A percentile compares a stretch with the other conserved stretches of the same genome.
phyloP scores from a whole-genome alignment of 2,113 vertebrate species.

The Cryptotis parvus region DNA sequence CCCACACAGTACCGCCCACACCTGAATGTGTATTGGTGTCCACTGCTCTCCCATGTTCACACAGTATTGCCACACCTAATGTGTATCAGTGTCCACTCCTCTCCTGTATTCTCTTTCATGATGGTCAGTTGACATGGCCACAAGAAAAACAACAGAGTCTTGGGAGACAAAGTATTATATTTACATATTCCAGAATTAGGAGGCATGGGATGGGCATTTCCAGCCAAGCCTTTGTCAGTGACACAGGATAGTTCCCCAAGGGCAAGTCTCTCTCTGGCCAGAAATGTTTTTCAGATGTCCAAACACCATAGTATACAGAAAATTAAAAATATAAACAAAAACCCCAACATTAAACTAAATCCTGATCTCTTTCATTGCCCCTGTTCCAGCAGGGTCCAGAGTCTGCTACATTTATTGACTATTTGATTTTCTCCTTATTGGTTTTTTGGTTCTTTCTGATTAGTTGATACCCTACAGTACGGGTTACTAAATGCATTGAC shows the following conservation, averaged over 20 bases:
- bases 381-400: neutral
- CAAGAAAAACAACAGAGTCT: neutral
- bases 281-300: neutral
- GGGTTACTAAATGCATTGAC: slow-evolving; percentile 8
- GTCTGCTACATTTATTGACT: neutral
- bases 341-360: neutral
- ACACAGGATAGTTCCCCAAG: neutral
- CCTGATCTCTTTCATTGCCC: neutral
- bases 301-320: slow-evolving; percentile 24
- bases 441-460: neutral
- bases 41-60: neutral
- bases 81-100: neutral
- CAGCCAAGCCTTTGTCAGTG: neutral
- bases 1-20: neutral
- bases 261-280: neutral
- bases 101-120: neutral
- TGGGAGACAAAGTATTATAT: neutral
- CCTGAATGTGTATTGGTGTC: neutral
- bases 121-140: neutral
- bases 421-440: neutral
- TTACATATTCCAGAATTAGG: neutral
- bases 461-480: neutral
- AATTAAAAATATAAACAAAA: slow-evolving; percentile 9
- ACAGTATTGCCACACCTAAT: neutral
- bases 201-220: neutral